These are phyloP conservation scores for Cavia aperea DNA, from an alignment of 2,113 vertebrate species.

Conservation along the genomic window DNA sequence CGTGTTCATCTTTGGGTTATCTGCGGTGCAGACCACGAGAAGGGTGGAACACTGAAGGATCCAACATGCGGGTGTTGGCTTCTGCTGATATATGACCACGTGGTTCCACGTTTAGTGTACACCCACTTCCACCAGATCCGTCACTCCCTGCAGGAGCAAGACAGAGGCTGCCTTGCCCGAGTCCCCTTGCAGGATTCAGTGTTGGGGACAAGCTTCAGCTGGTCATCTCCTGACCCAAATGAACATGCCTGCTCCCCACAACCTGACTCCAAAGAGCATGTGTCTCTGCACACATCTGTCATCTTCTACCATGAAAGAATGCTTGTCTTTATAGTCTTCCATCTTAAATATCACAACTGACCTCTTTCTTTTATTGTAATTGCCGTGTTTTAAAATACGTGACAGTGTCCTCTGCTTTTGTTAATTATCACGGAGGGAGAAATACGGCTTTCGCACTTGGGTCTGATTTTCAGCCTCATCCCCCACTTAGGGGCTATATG, in stretches of 20 bases:
- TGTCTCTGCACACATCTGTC: too few relatives aligned
- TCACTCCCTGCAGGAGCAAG: not conserved
- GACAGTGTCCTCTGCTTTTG: too few relatives aligned
- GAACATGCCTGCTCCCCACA: fast-evolving
- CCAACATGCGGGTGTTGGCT: too few relatives aligned
- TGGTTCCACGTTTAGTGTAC: not conserved
- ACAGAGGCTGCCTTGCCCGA: not conserved
- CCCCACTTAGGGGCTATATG: not conserved
- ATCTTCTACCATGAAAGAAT: not conserved
- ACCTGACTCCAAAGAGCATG: not conserved
- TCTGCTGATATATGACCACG: fast-evolving
- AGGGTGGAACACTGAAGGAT: fast-evolving
- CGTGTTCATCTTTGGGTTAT: too few relatives aligned
- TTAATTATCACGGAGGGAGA: not conserved
- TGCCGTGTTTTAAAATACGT: not conserved
- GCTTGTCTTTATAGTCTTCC: fast-evolving
- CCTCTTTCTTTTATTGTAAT: not conserved
- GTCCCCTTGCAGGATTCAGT: too few relatives aligned
- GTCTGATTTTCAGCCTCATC: not conserved
- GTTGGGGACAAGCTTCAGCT: not conserved
- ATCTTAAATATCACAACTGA: not conserved
- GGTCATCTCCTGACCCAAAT: too few relatives aligned
- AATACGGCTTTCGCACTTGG: not conserved
- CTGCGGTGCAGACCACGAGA: fast-evolving
- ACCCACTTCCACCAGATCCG: fast-evolving